Base-by-base conservation (phyloP, 1,140 invertebrate species). In the Heliothis virescens region DNA sequence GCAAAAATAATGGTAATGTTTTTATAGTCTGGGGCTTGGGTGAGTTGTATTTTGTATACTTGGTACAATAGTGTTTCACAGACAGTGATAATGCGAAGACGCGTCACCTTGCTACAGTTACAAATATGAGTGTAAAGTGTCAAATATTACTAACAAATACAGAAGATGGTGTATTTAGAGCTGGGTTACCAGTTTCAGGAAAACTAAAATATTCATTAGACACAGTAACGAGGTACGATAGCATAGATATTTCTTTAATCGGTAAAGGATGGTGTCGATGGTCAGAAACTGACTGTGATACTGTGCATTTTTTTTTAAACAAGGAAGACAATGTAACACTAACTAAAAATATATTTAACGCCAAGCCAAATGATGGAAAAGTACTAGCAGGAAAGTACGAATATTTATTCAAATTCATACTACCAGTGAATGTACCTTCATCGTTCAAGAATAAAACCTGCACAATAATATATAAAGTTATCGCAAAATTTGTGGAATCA, bases 91-190 rank as follows among this genome's bases (percentile, higher is more conserved):
- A 18, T 15, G 9, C 10, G 7, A 57, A 15, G 55, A 10, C 55
- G 55, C 18, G 16, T 15, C 9, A 13, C 16, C 16, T 57, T 18
- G 18, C 18, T 7, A 16, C 2, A 57, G 4, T 63, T 63, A 1
- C 15, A 48, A 65, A 69, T 13, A 67, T 74, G 81, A 50, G 59
- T 48, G 50, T 79, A n/a, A n/a, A 52, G 12, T 79, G 75, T 48
- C 10, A 75, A 47, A 74, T 80, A 80, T 55, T 74, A 18, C 47
- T 79, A 3, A n/a, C 16, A 15, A 59, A 15, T 16, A 13, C 48
- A 0, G 57, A 55, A 47, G 74, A 63, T 11, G 71, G 29, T n/a
- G 34, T 65, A 3, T 60, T 65, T 26, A 74, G 59, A 74, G 50
- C 71, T 5, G 79, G 79, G 9, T 1, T 74, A 29, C n/a, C 60